phyloP scores from a whole-genome alignment of 2,888 invertebrate species.

The Mylabris sibirica region DNA sequence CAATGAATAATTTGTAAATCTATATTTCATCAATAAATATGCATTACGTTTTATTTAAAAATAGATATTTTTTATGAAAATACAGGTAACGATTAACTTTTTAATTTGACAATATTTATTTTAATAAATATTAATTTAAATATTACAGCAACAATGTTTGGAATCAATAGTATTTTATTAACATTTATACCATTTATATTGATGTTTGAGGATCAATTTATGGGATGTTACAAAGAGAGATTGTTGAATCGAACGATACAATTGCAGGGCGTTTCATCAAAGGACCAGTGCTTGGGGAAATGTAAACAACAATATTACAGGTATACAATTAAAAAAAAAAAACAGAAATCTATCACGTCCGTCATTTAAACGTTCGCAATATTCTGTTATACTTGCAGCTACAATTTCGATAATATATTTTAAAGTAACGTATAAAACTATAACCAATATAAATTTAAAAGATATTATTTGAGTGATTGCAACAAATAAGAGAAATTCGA shows the following conservation, averaged over 20 bases:
- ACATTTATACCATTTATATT: background rate
- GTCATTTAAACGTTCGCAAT: too few relatives aligned
- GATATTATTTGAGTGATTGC: too few relatives aligned
- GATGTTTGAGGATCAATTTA: background rate
- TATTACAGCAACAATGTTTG: background rate
- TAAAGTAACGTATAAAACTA: too few relatives aligned
- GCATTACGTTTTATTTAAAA: background rate
- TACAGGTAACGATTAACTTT: background rate
- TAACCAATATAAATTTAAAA: too few relatives aligned
- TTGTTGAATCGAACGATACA: constrained; percentile 58
- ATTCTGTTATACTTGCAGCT: too few relatives aligned
- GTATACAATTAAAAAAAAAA: background rate
- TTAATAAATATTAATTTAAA: background rate
- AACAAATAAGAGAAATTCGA: too few relatives aligned
- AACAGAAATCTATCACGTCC: too few relatives aligned
- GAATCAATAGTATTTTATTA: background rate
- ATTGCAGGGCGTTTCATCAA: constrained; percentile 8
- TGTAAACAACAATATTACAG: constrained; percentile 24
- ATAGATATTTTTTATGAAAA: background rate
- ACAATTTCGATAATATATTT: too few relatives aligned
- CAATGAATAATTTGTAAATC: background rate
- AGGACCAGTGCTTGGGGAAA: constrained; percentile 20
- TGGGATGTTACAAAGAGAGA: background rate
- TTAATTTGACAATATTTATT: background rate
- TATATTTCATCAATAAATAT: background rate